These are phyloP conservation scores for Drosophila paramelanica DNA, from an alignment of 2,888 invertebrate species.

Conservation along the genomic window DNA sequence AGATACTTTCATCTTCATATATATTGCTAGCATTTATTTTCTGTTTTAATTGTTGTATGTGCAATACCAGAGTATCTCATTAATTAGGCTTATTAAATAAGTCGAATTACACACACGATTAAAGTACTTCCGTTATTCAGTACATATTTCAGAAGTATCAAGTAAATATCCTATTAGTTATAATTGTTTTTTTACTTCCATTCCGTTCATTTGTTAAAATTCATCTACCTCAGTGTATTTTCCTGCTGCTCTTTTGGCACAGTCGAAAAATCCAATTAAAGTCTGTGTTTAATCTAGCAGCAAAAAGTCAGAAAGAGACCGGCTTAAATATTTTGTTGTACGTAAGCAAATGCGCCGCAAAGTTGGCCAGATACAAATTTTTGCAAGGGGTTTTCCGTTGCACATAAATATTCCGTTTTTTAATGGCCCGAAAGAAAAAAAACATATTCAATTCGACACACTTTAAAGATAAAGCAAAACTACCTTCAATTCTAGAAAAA, in stretches of 20 bases:
- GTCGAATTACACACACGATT: too few species aligned
- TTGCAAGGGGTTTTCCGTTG: slow-evolving; percentile 17
- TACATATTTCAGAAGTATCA: too few species aligned
- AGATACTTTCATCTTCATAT: background rate
- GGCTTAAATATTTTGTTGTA: slow-evolving; percentile 27
- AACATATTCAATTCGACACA: background rate
- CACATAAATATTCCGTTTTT: slow-evolving; percentile 46
- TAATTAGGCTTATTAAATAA: too few species aligned
- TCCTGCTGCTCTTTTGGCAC: slow-evolving; percentile 12
- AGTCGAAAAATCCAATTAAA: slow-evolving; percentile 28
- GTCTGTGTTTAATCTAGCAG: slow-evolving; percentile 25
- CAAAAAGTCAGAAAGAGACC: slow-evolving; percentile 16
- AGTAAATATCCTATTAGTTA: background rate
- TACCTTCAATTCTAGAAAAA: background rate
- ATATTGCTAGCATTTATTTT: background rate
- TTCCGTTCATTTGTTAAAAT: background rate
- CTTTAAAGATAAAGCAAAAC: background rate
- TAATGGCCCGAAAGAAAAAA: slow-evolving; percentile 52
- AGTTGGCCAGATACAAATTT: slow-evolving; percentile 14
- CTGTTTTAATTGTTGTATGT: too few species aligned
- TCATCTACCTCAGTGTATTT: slow-evolving; percentile 6
- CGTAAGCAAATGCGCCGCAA: slow-evolving; percentile 7
- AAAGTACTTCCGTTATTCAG: too few species aligned
- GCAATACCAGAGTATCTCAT: too few species aligned
- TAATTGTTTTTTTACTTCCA: background rate